A percentile compares a stretch with the other conserved stretches of the same genome.
These are phyloP conservation scores for Tragulus kanchil DNA, from an alignment of 2,113 vertebrate genomes.

Conservation along the genomic window DNA sequence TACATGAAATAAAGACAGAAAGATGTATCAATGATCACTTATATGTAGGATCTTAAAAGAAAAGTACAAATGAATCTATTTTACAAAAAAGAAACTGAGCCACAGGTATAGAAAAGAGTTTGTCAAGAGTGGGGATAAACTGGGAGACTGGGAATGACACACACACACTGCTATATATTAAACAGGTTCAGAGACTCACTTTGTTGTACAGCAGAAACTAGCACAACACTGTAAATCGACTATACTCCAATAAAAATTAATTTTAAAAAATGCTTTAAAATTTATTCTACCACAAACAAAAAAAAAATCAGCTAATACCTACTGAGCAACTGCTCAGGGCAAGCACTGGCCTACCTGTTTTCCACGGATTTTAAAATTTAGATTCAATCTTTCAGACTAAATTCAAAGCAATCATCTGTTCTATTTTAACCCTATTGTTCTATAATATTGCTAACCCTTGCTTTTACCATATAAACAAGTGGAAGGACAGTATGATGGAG, in stretches of 20 bases:
- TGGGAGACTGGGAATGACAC: not conserved
- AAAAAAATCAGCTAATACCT: not conserved
- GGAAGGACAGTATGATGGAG: conserved; percentile 33
- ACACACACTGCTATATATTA: not conserved
- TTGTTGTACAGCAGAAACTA: not conserved
- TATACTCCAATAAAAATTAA: not conserved
- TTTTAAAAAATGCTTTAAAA: not conserved
- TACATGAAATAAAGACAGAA: not conserved
- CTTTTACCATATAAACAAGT: conserved; percentile 29
- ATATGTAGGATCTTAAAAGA: not conserved
- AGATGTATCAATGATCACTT: not conserved
- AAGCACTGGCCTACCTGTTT: not conserved
- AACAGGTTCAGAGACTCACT: not conserved
- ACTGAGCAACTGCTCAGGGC: not conserved
- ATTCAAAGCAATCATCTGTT: conserved; percentile 36
- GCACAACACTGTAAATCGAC: not conserved
- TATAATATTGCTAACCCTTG: conserved; percentile 21
- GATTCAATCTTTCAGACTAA: conserved; percentile 39
- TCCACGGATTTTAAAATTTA: conserved; percentile 15
- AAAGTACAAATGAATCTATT: not conserved
- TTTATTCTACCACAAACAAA: not conserved
- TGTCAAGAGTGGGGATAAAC: not conserved
- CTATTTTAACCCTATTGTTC: not conserved
- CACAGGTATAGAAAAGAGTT: not conserved
- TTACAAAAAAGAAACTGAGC: not conserved